Evolutionary conservation across 2,888 invertebrate genomes (phyloP), one percentile per base, ranked within the genome.

Genomic region (Macrophya annulata): DNA sequence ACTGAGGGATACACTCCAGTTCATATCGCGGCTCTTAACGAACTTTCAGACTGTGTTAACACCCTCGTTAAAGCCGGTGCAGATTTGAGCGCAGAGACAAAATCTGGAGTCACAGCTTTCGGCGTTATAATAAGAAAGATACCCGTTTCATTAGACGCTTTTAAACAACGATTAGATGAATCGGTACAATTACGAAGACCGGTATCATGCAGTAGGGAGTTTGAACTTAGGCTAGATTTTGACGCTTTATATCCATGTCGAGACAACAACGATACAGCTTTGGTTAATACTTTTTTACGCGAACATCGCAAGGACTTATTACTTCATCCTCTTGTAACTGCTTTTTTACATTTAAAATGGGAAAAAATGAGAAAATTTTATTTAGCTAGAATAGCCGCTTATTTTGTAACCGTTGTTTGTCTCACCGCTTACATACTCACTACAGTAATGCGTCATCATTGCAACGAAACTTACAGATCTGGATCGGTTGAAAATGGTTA

Each of bases 291-390:
- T 8, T 93, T 94, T 85, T 92, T 94, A 0, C 93, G 93, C 71
- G 94, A 94, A 84, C 94, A 93, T 3, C 93, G 94, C 25, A 94
- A 94, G 79, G 93, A 94, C 72, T 87, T 93, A 5, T 89, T 94
- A 9, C 93, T 94, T 3, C 94, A 94, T 89, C 94, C 94, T 0
- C 88, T 94, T 5, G 94, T 94, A 8, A 94, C 94, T 91, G 94
- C 94, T 0, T 94, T 94, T 71, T 90, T 94, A 2, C 93, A 94
- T 82, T 89, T 94, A 1, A 94, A 94, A 86, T 94, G 94, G 94
- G 92, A 93, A 85, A 93, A 94, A 82, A 94, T 94, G n/a, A 89
- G 94, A 0, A 94, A 94, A 79, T 94, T 94, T 86, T 94, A 94
- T 87, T 85, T 94, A 0, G 88, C 91, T 71, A 90, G 92, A 65